Conservation (phyloP, 2,797 vertebrate genomes). For the Setipinna tenuifilis region DNA sequence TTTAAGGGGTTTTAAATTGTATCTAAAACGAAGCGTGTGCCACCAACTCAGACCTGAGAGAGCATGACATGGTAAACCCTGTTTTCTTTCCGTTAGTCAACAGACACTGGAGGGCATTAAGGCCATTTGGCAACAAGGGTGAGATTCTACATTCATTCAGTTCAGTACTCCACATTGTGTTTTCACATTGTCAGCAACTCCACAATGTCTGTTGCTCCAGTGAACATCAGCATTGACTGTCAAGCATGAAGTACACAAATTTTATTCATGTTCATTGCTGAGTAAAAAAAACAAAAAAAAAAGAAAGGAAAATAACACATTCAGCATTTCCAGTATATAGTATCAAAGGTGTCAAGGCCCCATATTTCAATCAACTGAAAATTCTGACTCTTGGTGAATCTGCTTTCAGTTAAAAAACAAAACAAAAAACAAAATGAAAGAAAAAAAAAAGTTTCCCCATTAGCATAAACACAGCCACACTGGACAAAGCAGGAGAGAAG, state of each 20-base stretch:
- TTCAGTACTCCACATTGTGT: slow-evolving; percentile 25
- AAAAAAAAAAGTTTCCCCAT: not conserved
- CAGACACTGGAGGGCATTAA: slow-evolving; percentile 28
- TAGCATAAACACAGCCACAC: not conserved
- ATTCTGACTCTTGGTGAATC: slow-evolving; percentile 15
- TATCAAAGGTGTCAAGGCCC: slow-evolving; percentile 45
- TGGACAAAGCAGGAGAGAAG: not conserved
- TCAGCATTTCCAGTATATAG: slow-evolving; percentile 49
- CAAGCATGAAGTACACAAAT: slow-evolving; percentile 41
- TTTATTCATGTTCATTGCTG: slow-evolving; percentile 49
- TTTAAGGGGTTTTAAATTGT: too few species aligned
- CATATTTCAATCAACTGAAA: slow-evolving; percentile 33
- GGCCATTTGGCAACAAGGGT: slow-evolving; percentile 40
- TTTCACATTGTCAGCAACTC: slow-evolving; percentile 42
- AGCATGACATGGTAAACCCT: slow-evolving; percentile 63
- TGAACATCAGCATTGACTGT: slow-evolving; percentile 30
- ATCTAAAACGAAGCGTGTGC: slow-evolving; percentile 39
- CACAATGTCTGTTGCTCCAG: slow-evolving; percentile 33
- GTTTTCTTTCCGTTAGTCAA: slow-evolving; percentile 60
- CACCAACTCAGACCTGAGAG: slow-evolving; percentile 65
- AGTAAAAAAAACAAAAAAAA: slow-evolving; percentile 27
- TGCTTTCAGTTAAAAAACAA: slow-evolving; percentile 19
- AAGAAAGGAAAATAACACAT: slow-evolving; percentile 38
- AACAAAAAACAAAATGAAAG: not conserved
- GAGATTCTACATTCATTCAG: slow-evolving; percentile 53